phyloP scores from a whole-genome alignment of 2,888 invertebrate genomes.

The Calameuta pallipes region DNA sequence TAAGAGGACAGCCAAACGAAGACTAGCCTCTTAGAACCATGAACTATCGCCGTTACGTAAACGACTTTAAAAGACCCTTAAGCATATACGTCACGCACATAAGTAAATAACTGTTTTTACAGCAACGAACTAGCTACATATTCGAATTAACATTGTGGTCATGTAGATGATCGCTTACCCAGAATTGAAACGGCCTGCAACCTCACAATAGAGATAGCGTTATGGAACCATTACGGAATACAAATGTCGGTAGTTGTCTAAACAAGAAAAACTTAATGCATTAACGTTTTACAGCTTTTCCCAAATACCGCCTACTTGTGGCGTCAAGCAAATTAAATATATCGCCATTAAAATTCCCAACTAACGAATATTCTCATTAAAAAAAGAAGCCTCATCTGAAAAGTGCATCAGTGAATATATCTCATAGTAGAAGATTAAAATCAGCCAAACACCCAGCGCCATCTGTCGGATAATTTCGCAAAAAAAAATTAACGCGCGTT shows the following conservation, averaged over 20 bases:
- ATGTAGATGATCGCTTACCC: slow-evolving; percentile 30
- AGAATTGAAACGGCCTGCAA: not conserved
- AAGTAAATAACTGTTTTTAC: slow-evolving; percentile 38
- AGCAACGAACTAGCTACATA: slow-evolving; percentile 45
- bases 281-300: not conserved
- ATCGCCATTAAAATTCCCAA: not conserved
- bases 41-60: not conserved
- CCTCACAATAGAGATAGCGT: not conserved
- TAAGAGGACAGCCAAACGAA: not conserved
- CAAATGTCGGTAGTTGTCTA: not conserved
- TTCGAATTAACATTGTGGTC: slow-evolving; percentile 44
- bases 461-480: no score
- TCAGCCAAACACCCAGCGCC: no score
- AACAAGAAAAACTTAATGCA: not conserved
- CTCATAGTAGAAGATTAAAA: not conserved
- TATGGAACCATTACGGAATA: not conserved
- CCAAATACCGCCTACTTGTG: not conserved
- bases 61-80: not conserved
- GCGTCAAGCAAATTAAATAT: not conserved
- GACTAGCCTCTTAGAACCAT: not conserved
- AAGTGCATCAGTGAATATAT: not conserved
- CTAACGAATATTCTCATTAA: not conserved
- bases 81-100: not conserved
- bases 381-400: not conserved
- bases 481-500: no score